Percentiles rank a stretch among this genome's conserved stretches.
These are phyloP conservation scores for Stenopsyche tienmushanensis DNA, from an alignment of 1,140 invertebrate genomes.

Conservation along the genomic window DNA sequence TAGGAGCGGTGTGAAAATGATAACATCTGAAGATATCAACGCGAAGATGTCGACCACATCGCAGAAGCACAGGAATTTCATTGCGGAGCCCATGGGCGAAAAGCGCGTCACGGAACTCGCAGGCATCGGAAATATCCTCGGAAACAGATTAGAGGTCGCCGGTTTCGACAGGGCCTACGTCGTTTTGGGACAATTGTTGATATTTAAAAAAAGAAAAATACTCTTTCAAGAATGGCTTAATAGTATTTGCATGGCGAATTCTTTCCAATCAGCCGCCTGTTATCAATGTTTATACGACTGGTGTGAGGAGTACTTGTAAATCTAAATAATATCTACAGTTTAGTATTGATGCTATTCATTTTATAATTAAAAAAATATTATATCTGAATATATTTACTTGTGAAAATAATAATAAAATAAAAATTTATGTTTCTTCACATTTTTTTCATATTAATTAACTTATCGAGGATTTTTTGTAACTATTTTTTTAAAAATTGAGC, in stretches of 20 bases:
- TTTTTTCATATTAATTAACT: too few species aligned
- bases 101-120: conserved; percentile 91
- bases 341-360: too few species aligned
- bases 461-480: too few species aligned
- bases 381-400: too few species aligned
- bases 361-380: too few species aligned
- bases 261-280: conserved; percentile 91
- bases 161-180: conserved; percentile 97
- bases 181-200: conserved; percentile 93
- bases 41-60: conserved; percentile 87
- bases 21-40: conserved; percentile 47
- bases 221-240: conserved; percentile 98
- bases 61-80: conserved; percentile 91
- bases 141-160: conserved; percentile 75
- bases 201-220: conserved; percentile 94
- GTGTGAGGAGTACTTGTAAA: conserved; percentile 92
- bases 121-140: conserved; percentile 88
- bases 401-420: too few species aligned
- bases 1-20: not conserved
- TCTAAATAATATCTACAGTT: too few species aligned
- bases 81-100: conserved; percentile 93
- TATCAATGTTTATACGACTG: conserved; percentile 93
- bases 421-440: too few species aligned
- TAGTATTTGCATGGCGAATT: conserved; percentile 83
- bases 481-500: too few species aligned